Evolutionary conservation across 2,113 vertebrate species (phyloP).

Genomic region (Xerus inauris): DNA sequence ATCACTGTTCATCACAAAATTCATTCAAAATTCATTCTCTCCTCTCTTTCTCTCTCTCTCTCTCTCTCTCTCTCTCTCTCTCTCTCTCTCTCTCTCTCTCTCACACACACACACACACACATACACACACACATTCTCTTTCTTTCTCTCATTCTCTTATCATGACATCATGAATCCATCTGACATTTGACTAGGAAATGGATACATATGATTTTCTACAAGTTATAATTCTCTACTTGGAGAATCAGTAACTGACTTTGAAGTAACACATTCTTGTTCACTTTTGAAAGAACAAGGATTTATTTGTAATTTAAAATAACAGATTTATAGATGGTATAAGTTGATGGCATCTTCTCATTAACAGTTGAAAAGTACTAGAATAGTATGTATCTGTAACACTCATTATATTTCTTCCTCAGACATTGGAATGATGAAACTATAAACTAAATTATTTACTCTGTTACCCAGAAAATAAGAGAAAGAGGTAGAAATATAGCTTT

Average conservation of each 20-base stretch:
- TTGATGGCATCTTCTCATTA: background rate
- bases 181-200: background rate
- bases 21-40: background rate
- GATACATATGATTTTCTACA: constrained; percentile 22
- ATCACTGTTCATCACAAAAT: background rate
- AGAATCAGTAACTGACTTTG: background rate
- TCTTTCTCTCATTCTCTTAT: background rate
- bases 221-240: background rate
- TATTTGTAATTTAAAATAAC: background rate
- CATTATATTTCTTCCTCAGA: background rate
- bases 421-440: background rate
- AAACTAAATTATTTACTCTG: background rate
- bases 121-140: background rate
- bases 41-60: too few relatives aligned
- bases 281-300: background rate
- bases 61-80: background rate
- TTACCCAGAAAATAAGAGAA: background rate
- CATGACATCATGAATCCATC: background rate
- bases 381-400: background rate
- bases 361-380: background rate
- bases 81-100: background rate
- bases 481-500: background rate
- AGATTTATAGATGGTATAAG: background rate
- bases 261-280: background rate
- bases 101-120: background rate